Percentiles rank a stretch among this genome's conserved stretches.
These are phyloP conservation scores for Diplogasteroides magnus DNA, from an alignment of 1,140 invertebrate genomes.

Conservation along the genomic window DNA sequence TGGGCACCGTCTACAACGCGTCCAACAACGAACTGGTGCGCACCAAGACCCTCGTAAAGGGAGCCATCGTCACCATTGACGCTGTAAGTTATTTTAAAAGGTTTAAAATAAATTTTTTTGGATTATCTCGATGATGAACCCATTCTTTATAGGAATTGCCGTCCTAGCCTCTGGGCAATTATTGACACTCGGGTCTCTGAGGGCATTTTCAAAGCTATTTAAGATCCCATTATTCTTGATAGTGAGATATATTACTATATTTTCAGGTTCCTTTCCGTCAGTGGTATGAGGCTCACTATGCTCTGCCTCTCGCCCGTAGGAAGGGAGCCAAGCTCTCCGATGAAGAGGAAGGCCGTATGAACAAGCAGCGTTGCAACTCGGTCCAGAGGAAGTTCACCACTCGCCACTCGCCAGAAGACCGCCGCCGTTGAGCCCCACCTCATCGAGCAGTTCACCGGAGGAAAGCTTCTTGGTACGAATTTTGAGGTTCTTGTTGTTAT, in stretches of 20 bases:
- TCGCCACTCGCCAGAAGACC: conserved; percentile 79
- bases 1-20: conserved; percentile 99
- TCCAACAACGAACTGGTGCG: conserved; percentile 86
- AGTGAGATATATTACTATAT: too few species aligned
- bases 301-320: conserved; percentile 85
- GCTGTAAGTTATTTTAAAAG: too few species aligned
- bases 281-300: conserved; percentile 97
- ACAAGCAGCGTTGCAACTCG: conserved; percentile 85
- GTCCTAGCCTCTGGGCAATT: too few species aligned
- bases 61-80: conserved; percentile 93
- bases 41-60: conserved; percentile 98
- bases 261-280: too few species aligned
- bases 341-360: conserved; percentile 85
- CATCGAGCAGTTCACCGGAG: conserved; percentile 93
- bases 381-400: conserved; percentile 84
- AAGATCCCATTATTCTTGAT: too few species aligned
- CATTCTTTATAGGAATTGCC: neutral
- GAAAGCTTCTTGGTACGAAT: conserved; percentile 77
- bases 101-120: too few species aligned
- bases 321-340: conserved; percentile 90
- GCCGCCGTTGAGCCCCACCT: conserved; percentile 85
- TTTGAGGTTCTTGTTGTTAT: too few species aligned
- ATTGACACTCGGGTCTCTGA: too few species aligned
- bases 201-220: too few species aligned
- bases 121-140: neutral